A percentile compares a stretch with the other conserved stretches of the same genome.
Evolutionary conservation across 2,888 invertebrate genomes (phyloP).

Genomic region (Dione juno): DNA sequence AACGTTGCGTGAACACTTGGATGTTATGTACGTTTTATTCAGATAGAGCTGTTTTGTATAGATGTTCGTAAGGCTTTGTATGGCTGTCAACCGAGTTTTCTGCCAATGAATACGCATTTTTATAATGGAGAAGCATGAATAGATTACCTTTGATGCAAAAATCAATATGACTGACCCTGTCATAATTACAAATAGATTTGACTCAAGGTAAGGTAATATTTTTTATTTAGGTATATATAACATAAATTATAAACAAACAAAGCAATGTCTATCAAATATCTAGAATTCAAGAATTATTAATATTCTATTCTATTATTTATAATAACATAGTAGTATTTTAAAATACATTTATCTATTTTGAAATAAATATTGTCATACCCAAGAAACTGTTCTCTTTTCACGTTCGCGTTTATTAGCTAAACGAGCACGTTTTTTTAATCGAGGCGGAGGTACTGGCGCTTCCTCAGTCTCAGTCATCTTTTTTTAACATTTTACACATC

Average conservation of each 20-base stretch:
- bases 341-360: not conserved
- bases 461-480: constrained; percentile 59
- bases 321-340: not conserved
- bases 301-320: no score
- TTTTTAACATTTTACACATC: constrained; percentile 47
- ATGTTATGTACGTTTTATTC: constrained; percentile 49
- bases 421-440: constrained; percentile 75
- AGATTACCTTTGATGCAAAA: constrained; percentile 34
- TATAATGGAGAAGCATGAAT: constrained; percentile 23
- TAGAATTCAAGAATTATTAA: no score
- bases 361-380: constrained; percentile 58
- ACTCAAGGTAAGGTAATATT: not conserved
- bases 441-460: constrained; percentile 75
- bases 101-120: constrained; percentile 36
- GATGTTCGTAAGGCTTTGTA: constrained; percentile 61
- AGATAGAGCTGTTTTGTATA: constrained; percentile 59
- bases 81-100: constrained; percentile 56
- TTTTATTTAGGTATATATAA: no score
- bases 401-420: constrained; percentile 63
- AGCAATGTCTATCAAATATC: no score
- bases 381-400: constrained; percentile 71
- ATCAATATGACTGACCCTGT: constrained; percentile 11
- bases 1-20: constrained; percentile 46
- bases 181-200: not conserved
- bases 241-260: no score